Evolutionary conservation across 1,140 invertebrate species (phyloP).

Genomic region (Drosophila quadrilineata): DNA sequence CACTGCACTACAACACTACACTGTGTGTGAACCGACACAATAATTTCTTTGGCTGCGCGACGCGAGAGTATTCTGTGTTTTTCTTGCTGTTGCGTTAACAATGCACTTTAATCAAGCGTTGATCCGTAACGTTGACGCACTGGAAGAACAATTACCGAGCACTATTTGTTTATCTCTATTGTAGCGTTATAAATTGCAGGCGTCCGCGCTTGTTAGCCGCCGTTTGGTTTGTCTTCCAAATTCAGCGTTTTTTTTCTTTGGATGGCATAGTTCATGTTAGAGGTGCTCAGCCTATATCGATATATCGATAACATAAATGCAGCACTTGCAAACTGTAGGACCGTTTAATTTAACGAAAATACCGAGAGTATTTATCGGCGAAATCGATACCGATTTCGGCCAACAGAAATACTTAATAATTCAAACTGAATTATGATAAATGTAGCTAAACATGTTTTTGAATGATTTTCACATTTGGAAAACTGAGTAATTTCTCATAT

Average conservation of each 20-base stretch:
- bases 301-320: background rate
- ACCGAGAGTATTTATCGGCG: too few species aligned
- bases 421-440: too few species aligned
- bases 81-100: background rate
- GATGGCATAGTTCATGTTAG: slow-evolving; percentile 4
- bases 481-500: too few species aligned
- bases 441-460: too few species aligned
- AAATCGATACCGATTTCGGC: background rate
- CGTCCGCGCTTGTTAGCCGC: slow-evolving; percentile 33
- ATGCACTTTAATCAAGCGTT: slow-evolving; percentile 1
- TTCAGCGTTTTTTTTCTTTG: slow-evolving; percentile 17
- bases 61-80: slow-evolving; percentile 9
- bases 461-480: too few species aligned
- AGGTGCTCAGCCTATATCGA: slow-evolving; percentile 1
- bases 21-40: slow-evolving; percentile 15
- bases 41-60: slow-evolving; percentile 4
- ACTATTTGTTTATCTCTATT: slow-evolving; percentile 1
- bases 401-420: background rate
- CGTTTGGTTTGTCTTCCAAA: slow-evolving; percentile 23
- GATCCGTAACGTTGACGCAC: slow-evolving; percentile 6
- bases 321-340: background rate
- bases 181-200: slow-evolving; percentile 25
- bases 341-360: too few species aligned
- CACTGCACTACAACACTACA: too few species aligned
- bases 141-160: background rate